These are phyloP conservation scores for Rhadinocentrus ornatus DNA, from an alignment of 2,797 vertebrate species.

Conservation along the genomic window DNA sequence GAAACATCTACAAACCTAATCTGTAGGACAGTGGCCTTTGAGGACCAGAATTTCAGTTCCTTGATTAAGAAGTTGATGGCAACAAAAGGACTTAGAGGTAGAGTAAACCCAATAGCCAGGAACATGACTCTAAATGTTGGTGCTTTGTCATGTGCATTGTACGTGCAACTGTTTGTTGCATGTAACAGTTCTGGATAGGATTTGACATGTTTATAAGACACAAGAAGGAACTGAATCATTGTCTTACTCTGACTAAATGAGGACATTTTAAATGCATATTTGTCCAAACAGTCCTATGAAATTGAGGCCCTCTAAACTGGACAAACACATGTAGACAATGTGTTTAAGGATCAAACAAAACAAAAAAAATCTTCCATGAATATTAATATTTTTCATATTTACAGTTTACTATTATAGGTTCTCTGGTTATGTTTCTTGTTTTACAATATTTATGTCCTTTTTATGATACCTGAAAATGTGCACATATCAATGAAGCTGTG, in stretches of 20 bases:
- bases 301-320: too few relatives aligned
- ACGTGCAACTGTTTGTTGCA: not conserved
- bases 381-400: conserved; percentile 23
- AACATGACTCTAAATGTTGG: not conserved
- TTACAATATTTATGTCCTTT: conserved; percentile 33
- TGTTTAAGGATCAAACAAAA: not conserved
- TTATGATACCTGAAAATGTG: conserved; percentile 44
- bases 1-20: too few relatives aligned
- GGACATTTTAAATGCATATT: not conserved
- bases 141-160: not conserved
- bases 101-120: not conserved
- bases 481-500: conserved; percentile 46
- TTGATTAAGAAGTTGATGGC: not conserved
- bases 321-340: not conserved
- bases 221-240: not conserved
- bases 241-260: not conserved
- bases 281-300: not conserved
- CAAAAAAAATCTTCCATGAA: too few relatives aligned
- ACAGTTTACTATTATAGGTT: conserved; percentile 27
- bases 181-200: not conserved
- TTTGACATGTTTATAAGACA: not conserved
- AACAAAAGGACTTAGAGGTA: not conserved
- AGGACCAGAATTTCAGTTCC: too few relatives aligned
- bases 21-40: too few relatives aligned
- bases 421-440: conserved; percentile 17